These are phyloP conservation scores for Brachylomia viminalis DNA, from an alignment of 2,888 invertebrate genomes.

Conservation along the genomic window DNA sequence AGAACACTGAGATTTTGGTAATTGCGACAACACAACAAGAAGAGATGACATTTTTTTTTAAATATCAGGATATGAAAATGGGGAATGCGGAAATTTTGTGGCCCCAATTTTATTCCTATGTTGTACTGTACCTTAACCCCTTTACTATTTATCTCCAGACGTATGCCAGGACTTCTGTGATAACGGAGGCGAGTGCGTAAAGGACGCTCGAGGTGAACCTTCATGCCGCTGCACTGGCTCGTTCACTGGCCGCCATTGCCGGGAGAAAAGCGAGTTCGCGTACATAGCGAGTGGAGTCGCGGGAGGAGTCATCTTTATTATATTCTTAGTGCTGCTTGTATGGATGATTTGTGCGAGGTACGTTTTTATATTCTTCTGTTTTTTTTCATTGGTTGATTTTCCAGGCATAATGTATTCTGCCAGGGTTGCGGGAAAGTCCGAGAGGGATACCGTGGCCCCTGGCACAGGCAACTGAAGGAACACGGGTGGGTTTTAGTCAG, in stretches of 20 bases:
- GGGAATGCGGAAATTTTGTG: background rate
- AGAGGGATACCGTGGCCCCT: too few relatives aligned
- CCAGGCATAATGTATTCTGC: too few relatives aligned
- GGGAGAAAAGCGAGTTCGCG: constrained; percentile 98
- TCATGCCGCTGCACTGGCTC: constrained; percentile 97
- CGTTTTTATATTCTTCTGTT: constrained; percentile 21
- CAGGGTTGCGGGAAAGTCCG: too few relatives aligned
- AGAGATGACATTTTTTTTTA: background rate
- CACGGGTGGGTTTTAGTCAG: too few relatives aligned
- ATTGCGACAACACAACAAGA: background rate
- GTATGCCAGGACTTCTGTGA: constrained; percentile 96
- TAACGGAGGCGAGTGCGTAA: constrained; percentile 97
- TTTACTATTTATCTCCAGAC: constrained; percentile 86
- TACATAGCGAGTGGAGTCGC: constrained; percentile 98
- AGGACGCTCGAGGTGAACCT: constrained; percentile 95
- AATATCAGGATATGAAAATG: background rate
- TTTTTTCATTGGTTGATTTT: background rate
- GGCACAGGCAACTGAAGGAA: too few relatives aligned
- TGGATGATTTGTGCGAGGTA: constrained; percentile 99
- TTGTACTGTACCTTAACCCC: background rate
- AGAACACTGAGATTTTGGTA: background rate
- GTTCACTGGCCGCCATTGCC: constrained; percentile 97
- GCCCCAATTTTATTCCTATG: background rate
- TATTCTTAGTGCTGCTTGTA: constrained; percentile 97
- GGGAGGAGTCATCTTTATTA: constrained; percentile 97